These are phyloP conservation scores for Steinernema scapterisci DNA, from an alignment of 2,888 invertebrate genomes.

Conservation along the genomic window DNA sequence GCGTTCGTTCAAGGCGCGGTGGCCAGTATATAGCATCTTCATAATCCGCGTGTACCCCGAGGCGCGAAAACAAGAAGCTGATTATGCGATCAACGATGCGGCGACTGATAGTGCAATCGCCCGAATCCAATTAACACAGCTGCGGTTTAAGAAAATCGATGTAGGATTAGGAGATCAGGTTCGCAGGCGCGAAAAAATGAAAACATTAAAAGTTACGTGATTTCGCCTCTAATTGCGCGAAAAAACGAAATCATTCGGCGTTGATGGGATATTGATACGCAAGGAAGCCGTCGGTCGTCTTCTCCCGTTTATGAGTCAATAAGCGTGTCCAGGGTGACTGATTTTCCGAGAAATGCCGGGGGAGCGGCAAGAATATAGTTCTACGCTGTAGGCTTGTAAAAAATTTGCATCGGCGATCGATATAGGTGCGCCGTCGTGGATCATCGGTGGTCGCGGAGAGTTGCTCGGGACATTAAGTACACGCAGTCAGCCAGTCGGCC, in stretches of 20 bases:
- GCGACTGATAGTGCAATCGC: background rate
- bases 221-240: no score
- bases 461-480: conserved; percentile 26
- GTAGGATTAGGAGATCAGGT: background rate
- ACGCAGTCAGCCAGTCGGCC: conserved; percentile 12
- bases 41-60: conserved; percentile 2
- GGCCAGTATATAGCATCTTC: background rate
- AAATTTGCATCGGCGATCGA: conserved; percentile 19
- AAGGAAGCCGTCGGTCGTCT: no score
- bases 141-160: background rate
- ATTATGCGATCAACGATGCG: background rate
- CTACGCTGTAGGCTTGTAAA: conserved; percentile 1
- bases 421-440: conserved; percentile 31
- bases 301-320: background rate
- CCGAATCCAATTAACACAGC: conserved; percentile 14
- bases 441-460: conserved; percentile 5
- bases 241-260: no score
- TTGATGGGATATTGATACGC: no score
- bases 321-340: background rate
- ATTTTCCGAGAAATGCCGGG: background rate
- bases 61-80: background rate
- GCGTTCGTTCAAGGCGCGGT: no score
- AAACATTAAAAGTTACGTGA: no score
- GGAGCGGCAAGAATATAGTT: background rate
- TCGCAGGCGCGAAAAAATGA: background rate